Evolutionary conservation across 2,113 vertebrate genomes (phyloP), one percentile per base, ranked within the genome.

Genomic region (Pseudonaja textilis): DNA sequence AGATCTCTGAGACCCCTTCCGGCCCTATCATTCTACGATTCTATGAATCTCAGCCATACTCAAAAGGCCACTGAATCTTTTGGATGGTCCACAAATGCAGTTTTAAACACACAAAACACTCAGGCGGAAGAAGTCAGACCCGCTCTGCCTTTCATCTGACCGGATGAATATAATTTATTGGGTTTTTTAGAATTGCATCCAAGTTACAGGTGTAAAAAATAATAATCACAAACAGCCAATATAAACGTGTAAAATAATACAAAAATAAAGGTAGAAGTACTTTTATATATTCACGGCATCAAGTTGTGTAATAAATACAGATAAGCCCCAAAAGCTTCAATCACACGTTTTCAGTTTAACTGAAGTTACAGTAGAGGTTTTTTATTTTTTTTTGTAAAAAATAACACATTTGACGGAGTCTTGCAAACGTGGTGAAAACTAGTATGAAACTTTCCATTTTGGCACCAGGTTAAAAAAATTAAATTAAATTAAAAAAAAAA

Each of bases 291-390:
- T 98, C 96, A 98, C 98, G 98, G 98, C 97, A 96, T 98, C 98
- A 96, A 97, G 97, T 98, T 91, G 97, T 98, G 97, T 98, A 98
- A 98, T 98, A 99, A 99, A 99, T 99, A 99, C 97, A 97, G 98
- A 97, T 95, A 97, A 97, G 97, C 98, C 64, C 12, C 98, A 98
- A 97, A 99, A 99, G 99, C 98, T 98, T 98, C 99, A 98, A 98
- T 98, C 99, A 99, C 98, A 98, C 98, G 95, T 95, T 98, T 98
- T 98, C 98, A 98, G 98, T 98, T 97, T 98, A 98, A 99, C 98
- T 98, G 96, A 99, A 99, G 98, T 99, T 99, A 98, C 98, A 99
- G 99, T 98, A 98, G 98, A 97, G 96, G 6, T 47, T 42, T 39
- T 39, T 39, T 47, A 8, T 47, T 7, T 54, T 61, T 61, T 61